A percentile compares a stretch with the other conserved stretches of the same genome.
These are phyloP conservation scores for Epistrophella euchroma DNA, from an alignment of 2,888 invertebrate genomes.

Conservation along the genomic window DNA sequence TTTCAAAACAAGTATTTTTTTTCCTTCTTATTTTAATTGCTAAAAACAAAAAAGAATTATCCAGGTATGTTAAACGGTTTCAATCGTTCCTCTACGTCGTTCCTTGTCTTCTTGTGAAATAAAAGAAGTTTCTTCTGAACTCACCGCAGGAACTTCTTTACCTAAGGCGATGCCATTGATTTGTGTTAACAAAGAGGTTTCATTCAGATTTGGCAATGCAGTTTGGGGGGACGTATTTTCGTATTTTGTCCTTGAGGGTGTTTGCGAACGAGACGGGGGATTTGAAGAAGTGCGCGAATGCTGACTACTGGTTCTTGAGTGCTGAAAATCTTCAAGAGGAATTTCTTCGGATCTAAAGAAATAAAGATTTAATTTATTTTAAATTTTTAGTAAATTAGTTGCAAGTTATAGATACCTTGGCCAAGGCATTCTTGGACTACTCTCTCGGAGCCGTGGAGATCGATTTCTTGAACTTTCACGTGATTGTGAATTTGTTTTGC, in stretches of 20 bases:
- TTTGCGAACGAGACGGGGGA: constrained; percentile 84
- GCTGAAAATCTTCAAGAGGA: constrained; percentile 91
- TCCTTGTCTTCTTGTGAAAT: constrained; percentile 86
- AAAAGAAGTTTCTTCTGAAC: constrained; percentile 92
- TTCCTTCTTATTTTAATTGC: neutral
- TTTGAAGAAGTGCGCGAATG: constrained; percentile 80
- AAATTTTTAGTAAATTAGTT: neutral
- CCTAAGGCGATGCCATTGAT: constrained; percentile 79
- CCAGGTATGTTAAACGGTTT: constrained; percentile 84
- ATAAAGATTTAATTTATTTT: neutral
- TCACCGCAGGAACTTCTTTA: constrained; percentile 79
- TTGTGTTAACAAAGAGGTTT: constrained; percentile 74
- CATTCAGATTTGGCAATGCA: constrained; percentile 77
- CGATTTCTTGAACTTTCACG: constrained; percentile 82
- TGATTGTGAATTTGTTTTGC: constrained; percentile 83
- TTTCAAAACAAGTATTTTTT: neutral
- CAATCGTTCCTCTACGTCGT: constrained; percentile 84
- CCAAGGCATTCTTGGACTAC: constrained; percentile 89
- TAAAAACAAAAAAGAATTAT: neutral
- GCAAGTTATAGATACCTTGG: constrained; percentile 84
- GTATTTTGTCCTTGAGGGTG: constrained; percentile 81
- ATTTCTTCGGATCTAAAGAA: constrained; percentile 88
- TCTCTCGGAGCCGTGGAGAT: constrained; percentile 86
- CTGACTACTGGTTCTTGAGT: constrained; percentile 85
- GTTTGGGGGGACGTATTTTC: constrained; percentile 79